These are phyloP conservation scores for Anser cygnoides DNA, from an alignment of 2,113 vertebrate species.

Conservation along the genomic window DNA sequence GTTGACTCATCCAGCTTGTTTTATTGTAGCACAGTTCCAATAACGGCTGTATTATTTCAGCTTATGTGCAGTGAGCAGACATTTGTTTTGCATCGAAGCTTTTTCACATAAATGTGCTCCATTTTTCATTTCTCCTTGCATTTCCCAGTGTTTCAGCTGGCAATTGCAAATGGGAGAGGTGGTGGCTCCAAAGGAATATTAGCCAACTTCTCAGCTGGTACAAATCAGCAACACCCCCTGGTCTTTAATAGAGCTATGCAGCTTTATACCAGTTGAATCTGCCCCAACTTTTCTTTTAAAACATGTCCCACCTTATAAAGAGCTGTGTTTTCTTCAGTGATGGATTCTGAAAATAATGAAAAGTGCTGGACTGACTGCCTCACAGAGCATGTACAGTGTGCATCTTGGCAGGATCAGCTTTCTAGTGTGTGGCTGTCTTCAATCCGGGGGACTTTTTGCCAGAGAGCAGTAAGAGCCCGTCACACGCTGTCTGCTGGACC, in stretches of 20 bases:
- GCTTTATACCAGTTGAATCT: conserved; percentile 47
- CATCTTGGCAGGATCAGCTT: not conserved
- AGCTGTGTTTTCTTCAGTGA: not conserved
- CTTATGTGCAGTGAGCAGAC: conserved; percentile 50
- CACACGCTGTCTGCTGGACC: not conserved
- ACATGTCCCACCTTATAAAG: conserved; percentile 51
- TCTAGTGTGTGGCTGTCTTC: not conserved
- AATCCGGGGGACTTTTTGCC: not conserved
- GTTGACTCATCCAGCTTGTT: conserved; percentile 69
- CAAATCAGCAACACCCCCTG: conserved; percentile 58
- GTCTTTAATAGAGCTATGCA: conserved; percentile 34
- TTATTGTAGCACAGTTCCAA: conserved; percentile 66
- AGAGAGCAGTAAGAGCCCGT: not conserved
- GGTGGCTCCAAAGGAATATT: conserved; percentile 6
- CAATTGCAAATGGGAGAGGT: not conserved
- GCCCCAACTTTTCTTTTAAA: conserved; percentile 52
- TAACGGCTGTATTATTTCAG: conserved; percentile 70
- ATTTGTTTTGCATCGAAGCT: conserved; percentile 65
- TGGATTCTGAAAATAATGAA: conserved; percentile 19
- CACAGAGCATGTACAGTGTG: not conserved
- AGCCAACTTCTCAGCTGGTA: conserved; percentile 56
- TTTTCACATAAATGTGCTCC: conserved; percentile 54
- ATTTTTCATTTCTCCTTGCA: conserved; percentile 46
- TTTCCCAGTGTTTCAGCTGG: conserved; percentile 43
- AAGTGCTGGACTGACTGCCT: not conserved